A percentile compares a stretch with the other conserved stretches of the same genome.
These are phyloP conservation scores for Leptobrachium ailaonicum DNA, from an alignment of 2,113 vertebrate species.

Conservation along the genomic window DNA sequence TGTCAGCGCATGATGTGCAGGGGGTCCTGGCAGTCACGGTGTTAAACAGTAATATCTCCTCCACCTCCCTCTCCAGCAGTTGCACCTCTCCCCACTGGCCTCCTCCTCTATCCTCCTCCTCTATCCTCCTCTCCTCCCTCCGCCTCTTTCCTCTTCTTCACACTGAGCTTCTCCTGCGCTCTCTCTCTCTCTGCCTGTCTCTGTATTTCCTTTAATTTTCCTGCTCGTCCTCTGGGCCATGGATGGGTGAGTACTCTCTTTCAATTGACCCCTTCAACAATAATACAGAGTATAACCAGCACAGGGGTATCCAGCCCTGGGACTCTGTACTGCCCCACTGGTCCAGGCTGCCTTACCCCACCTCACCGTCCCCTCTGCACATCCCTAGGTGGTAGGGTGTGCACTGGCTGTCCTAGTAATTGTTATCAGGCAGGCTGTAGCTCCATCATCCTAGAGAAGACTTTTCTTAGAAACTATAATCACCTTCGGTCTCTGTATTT, in stretches of 20 bases:
- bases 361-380: conserved; percentile 10
- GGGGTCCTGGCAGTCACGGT: conserved; percentile 20
- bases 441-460: no score
- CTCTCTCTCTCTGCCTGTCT: conserved; percentile 23
- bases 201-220: conserved; percentile 18
- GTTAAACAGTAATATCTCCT: conserved; percentile 22
- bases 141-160: conserved; percentile 34
- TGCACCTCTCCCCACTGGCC: conserved; percentile 32
- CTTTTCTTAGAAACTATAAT: no score
- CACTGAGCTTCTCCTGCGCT: conserved; percentile 36
- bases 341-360: background rate
- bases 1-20: no score
- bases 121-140: conserved; percentile 34
- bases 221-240: conserved; percentile 34
- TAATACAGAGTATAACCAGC: background rate
- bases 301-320: background rate
- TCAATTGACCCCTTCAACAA: background rate
- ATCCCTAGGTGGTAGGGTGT: conserved; percentile 38
- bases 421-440: no score
- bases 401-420: conserved; percentile 12
- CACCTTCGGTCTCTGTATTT: no score
- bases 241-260: conserved; percentile 37
- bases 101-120: conserved; percentile 34
- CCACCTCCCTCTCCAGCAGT: no score
- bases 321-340: background rate